Percentiles rank a stretch among this genome's conserved stretches.
phyloP scores from a whole-genome alignment of 1,140 invertebrate genomes.

The Theocolax elegans region DNA sequence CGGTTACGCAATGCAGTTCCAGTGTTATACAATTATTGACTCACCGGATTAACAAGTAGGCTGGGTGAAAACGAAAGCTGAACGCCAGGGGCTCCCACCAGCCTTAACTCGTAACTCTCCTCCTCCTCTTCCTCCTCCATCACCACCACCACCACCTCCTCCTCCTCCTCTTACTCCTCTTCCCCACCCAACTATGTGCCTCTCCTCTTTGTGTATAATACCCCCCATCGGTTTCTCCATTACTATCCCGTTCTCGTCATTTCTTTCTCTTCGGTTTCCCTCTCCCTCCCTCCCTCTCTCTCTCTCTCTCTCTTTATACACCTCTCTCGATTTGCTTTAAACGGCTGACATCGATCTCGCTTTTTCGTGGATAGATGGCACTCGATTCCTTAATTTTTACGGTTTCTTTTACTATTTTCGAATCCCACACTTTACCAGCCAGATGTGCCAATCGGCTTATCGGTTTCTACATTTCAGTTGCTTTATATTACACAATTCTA shows the following conservation, averaged over 20 bases:
- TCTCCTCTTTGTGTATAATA: too few species aligned
- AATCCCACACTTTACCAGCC: too few species aligned
- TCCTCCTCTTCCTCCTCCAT: conserved; percentile 31
- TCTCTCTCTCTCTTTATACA: conserved; percentile 11
- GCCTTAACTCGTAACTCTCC: conserved; percentile 28
- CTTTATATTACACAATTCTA: too few species aligned
- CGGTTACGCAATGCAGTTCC: conserved; percentile 64
- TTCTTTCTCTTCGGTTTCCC: conserved; percentile 2
- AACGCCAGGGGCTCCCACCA: conserved; percentile 45
- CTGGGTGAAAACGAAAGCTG: conserved; percentile 67
- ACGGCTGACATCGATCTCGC: background rate
- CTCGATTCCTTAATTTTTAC: background rate
- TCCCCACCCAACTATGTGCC: too few species aligned
- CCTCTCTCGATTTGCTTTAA: conserved; percentile 25
- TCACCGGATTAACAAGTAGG: conserved; percentile 68
- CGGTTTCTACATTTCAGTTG: too few species aligned
- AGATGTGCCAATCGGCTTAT: too few species aligned
- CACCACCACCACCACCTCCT: background rate
- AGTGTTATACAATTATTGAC: conserved; percentile 69
- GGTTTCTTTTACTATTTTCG: too few species aligned
- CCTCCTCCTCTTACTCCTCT: background rate
- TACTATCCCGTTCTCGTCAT: background rate
- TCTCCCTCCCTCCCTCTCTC: conserved; percentile 2
- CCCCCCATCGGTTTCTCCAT: conserved; percentile 9
- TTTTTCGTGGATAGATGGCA: background rate